Evolutionary conservation across 2,113 vertebrate species (phyloP).

Genomic region (Ahaetulla prasina): DNA sequence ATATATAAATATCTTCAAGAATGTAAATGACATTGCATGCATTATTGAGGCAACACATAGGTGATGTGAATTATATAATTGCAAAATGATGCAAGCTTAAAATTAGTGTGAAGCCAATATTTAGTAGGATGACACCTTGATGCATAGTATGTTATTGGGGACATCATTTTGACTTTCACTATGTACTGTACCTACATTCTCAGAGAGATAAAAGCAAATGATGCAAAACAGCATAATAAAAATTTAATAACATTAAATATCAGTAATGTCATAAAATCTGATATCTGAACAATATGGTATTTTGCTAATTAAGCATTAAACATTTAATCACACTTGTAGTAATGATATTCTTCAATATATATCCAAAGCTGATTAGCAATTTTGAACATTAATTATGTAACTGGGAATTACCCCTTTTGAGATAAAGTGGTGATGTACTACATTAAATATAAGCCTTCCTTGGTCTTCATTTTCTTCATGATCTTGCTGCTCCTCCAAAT

Average conservation of each 20-base stretch:
- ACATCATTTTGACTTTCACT: background rate
- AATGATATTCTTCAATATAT: background rate
- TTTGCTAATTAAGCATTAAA: background rate
- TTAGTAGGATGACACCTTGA: background rate
- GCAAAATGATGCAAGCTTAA: background rate
- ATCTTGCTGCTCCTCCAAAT: background rate
- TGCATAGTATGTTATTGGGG: background rate
- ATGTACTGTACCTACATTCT: background rate
- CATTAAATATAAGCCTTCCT: background rate
- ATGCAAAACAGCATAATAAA: background rate
- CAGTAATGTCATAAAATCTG: background rate
- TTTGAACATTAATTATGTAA: background rate
- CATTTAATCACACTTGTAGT: background rate
- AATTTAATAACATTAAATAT: background rate
- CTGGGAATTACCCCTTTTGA: background rate
- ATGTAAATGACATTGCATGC: background rate
- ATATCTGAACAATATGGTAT: background rate
- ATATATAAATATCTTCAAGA: background rate
- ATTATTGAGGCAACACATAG: background rate
- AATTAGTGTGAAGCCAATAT: background rate
- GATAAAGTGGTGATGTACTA: background rate
- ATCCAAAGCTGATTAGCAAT: background rate
- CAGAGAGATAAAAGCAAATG: background rate
- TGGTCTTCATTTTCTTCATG: background rate
- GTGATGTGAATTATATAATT: background rate